Base-by-base conservation (phyloP, 1,140 invertebrate genomes). In the Micrasema longulum region DNA sequence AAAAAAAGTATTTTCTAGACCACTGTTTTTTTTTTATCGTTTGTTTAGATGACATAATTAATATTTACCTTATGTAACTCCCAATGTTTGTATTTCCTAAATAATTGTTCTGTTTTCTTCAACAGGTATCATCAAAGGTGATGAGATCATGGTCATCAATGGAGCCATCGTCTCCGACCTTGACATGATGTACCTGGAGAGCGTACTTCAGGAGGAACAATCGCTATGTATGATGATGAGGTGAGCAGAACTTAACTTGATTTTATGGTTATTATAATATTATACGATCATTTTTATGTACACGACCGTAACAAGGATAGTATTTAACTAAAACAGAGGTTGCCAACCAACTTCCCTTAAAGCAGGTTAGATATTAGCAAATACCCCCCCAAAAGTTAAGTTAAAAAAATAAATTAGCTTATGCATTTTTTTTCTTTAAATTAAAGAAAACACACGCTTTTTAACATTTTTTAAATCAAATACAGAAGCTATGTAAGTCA, bases 171-270 rank as follows among this genome's bases (percentile, higher is more conserved):
- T 99, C 47, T 96, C 94, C 74, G 97, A 98, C 85, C 88, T 99
- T 84, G 97, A 99, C 88, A 99, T 99, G 97, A 98, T 99, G 93
- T 98, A 97, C 87, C 89, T 99, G 79, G 97, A 98, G 83, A 92
- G 92, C 79, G 94, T 98, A 36, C 88, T 99, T 68, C 95, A 98
- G 85, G 97, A 98, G 83, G 96, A 97, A 80, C 88, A 95, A 36
- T 92, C 94, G 23, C 88, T 99, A n/a, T 97, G 95, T 85, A 95
- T 98, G 91, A 98, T 97, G 92, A 96, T 98, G 90, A 89, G 96
- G 87, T 88, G 81, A n/a, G n/a, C n/a, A 81, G 77, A 12, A 16
- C 20, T 57, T 60, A 1, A 36, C n/a, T 31, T 1, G 9, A 2
- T 55, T 55, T n/a, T 55, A 22, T 55, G 7, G 12, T n/a, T 48